Evolutionary conservation across 1,140 invertebrate genomes (phyloP).

Genomic region (Hetaerina americana): DNA sequence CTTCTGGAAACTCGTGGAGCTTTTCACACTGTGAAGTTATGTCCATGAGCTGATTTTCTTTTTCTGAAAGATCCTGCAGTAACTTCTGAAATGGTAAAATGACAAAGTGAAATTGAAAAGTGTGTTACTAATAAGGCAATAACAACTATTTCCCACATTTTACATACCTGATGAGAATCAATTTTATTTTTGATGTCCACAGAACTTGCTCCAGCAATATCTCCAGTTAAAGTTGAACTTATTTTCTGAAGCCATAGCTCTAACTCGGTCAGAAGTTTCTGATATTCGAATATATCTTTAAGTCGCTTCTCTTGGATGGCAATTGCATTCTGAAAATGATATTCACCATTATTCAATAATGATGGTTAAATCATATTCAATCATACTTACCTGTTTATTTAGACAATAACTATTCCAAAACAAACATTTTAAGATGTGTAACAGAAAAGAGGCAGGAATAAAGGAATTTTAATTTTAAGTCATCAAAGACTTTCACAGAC

Average conservation of each 20-base stretch:
- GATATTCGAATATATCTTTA: conserved; percentile 42
- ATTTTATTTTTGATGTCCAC: conserved; percentile 18
- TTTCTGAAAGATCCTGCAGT: conserved; percentile 39
- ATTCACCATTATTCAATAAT: too few species aligned
- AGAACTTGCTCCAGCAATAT: conserved; percentile 10
- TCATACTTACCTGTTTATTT: too few species aligned
- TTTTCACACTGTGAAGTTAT: conserved; percentile 38
- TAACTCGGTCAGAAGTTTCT: conserved; percentile 43
- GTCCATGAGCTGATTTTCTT: conserved; percentile 40
- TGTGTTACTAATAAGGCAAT: not conserved
- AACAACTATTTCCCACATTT: not conserved
- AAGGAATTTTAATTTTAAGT: too few species aligned
- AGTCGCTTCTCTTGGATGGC: conserved; percentile 37
- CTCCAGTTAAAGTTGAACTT: conserved; percentile 11
- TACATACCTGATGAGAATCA: conserved; percentile 17
- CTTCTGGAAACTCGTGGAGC: conserved; percentile 31
- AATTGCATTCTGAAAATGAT: conserved; percentile 32
- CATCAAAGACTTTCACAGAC: too few species aligned
- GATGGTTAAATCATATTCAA: too few species aligned
- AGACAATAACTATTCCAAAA: too few species aligned
- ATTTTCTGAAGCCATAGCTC: conserved; percentile 41
- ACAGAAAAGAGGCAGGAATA: too few species aligned
- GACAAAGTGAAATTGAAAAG: not conserved
- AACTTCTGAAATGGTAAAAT: conserved; percentile 19
- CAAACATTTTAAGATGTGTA: too few species aligned